Evolutionary conservation across 2,888 invertebrate genomes (phyloP), one percentile per base, ranked within the genome.

Genomic region (Osedax fenrisi): DNA sequence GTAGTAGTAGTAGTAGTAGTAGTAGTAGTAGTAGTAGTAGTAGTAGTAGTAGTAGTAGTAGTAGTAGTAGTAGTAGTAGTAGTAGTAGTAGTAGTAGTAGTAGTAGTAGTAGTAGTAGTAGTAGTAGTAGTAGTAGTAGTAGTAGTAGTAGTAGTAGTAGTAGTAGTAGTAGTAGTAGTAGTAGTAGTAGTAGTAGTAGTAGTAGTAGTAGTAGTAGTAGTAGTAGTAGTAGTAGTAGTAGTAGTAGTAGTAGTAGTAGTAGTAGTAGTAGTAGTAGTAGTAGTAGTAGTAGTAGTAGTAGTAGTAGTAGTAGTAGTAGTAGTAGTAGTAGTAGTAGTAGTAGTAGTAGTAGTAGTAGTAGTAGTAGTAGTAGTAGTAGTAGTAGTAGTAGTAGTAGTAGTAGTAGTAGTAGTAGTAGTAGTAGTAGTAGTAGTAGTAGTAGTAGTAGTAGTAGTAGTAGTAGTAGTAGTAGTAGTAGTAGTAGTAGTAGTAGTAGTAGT

Each of bases 271-370:
- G 27, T 70, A 0, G 71, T 1, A 27, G 27, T 23, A 25, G 74
- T 0, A 74, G 74, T 74, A 21, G 74, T 2, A 74, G 74, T 74
- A 2, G 72, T 0, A 72, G 27, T 27, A 2, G 74, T 2, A 74
- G 74, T 26, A 75, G 74, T 21, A 74, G 73, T 27, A 73, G 26
- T 21, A 75, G 74, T 27, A 75, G 56, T 56, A 56, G 56, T 56
- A 56, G 56, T 56, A 56, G 56, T 56, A 13, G 56, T 56, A 56
- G 56, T 56, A 56, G 56, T 56, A 56, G 56, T 56, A 56, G 56
- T 56, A 56, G 56, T 56, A 56, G 17, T 56, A 56, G 17, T 56
- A 56, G 26, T 56, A 56, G 56, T 56, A 56, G 56, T 56, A 56
- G 61, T 61, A 61, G 61, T 61, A 61, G 61, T 61, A 5, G 61